A percentile compares a stretch with the other conserved stretches of the same genome.
phyloP scores from a whole-genome alignment of 2,797 vertebrate genomes.

The Sarcoramphus papa region DNA sequence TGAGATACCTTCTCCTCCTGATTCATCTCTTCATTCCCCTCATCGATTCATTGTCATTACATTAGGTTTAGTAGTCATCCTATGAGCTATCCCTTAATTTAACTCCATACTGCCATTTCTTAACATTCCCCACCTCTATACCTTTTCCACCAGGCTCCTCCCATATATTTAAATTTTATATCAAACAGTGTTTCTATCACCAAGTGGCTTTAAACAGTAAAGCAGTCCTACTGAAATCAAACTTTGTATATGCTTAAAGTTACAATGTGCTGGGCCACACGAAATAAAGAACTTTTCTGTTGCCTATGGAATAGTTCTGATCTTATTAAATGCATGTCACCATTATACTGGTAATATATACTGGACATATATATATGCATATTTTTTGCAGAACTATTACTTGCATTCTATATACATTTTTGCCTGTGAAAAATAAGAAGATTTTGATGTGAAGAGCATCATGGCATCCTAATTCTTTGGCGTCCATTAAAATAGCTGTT shows the following conservation, averaged over 20 bases:
- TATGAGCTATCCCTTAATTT: background rate
- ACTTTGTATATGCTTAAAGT: background rate
- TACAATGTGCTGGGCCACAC: background rate
- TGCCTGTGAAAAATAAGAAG: background rate
- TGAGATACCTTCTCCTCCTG: background rate
- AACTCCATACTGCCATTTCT: background rate
- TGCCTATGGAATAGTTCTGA: background rate
- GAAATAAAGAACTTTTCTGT: background rate
- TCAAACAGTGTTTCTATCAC: background rate
- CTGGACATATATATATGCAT: background rate
- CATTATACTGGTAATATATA: background rate
- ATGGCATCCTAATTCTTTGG: background rate
- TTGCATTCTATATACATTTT: background rate
- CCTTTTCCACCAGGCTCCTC: background rate
- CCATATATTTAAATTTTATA: background rate
- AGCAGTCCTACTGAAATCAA: background rate
- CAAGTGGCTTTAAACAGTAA: background rate
- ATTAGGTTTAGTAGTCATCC: background rate
- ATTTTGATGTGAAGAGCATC: background rate
- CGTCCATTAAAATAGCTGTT: background rate
- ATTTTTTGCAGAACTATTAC: background rate
- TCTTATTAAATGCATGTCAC: background rate
- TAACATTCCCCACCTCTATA: background rate
- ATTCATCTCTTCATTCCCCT: background rate
- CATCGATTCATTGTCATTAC: background rate